Conservation (phyloP, 1,140 invertebrate species). For the Metaphire vulgaris region DNA sequence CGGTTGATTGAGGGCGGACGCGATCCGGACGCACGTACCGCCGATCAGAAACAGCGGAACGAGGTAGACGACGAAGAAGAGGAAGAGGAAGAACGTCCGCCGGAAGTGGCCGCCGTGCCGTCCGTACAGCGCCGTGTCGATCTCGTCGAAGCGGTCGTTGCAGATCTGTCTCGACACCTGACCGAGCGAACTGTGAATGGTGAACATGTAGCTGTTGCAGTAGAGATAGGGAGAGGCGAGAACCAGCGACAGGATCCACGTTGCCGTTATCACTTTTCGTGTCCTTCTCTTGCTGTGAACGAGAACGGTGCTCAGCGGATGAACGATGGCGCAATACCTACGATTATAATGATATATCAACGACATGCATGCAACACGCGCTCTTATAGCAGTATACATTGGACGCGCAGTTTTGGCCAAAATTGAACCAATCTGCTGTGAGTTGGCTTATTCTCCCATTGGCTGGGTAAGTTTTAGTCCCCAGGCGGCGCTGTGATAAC, state of each 20-base stretch:
- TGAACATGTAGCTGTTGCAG: conserved; percentile 36
- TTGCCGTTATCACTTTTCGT: conserved; percentile 47
- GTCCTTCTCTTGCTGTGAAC: conserved; percentile 49
- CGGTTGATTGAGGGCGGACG: conserved; percentile 20
- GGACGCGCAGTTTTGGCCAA: too few relatives aligned
- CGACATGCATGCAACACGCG: too few relatives aligned
- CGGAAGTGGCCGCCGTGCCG: conserved; percentile 43
- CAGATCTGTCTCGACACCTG: conserved; percentile 48
- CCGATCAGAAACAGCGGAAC: conserved; percentile 51
- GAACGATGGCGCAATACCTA: conserved; percentile 55
- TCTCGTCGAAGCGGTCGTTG: conserved; percentile 46
- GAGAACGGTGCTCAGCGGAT: conserved; percentile 52
- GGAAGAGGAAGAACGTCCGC: conserved; percentile 49
- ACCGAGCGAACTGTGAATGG: conserved; percentile 47
- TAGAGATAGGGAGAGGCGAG: conserved; percentile 50
- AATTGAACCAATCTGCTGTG: too few relatives aligned
- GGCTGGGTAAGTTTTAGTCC: too few relatives aligned
- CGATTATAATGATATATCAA: too few relatives aligned
- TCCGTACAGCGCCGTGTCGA: conserved; percentile 36
- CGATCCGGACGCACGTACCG: conserved; percentile 51
- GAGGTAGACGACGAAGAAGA: conserved; percentile 53
- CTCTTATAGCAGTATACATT: too few relatives aligned
- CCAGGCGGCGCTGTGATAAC: too few relatives aligned
- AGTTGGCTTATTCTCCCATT: too few relatives aligned
- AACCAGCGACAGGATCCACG: conserved; percentile 51